Base-by-base conservation (phyloP, 2,113 vertebrate genomes). In the Madoqua kirkii region DNA sequence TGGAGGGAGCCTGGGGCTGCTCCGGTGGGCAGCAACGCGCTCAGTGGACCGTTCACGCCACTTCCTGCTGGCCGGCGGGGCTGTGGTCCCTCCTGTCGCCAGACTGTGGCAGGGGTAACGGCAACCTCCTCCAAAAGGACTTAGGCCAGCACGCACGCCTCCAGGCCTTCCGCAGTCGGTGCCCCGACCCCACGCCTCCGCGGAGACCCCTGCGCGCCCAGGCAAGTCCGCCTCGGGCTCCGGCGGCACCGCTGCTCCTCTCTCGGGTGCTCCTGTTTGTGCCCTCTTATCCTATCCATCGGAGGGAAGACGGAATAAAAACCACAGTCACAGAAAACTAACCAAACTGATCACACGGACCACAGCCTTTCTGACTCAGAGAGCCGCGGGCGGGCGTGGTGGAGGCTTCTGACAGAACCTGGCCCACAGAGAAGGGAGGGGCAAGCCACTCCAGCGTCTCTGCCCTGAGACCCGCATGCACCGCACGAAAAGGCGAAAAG, bases 311-410 rank as follows among this genome's bases (percentile, higher is more conserved):
- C n/a, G 9, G 64, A 0, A 21, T 5, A n/a, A 11, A 67, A 21
- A 11, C 64, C 64, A 36, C 17, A 36, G 1, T 67, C n/a, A 21
- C 64, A 67, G 33, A 11, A 67, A 21, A 21, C 33, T 1, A 36
- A 36, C 8, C 64, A 67, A 36, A n/a, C 64, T 21, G 64, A 11
- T 0, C 33, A 67, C 33, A 67, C 19, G n/a, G 64, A 21, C 17
- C 33, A 21, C n/a, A 36, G 64, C 64, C 64, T 67, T 2, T 21
- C n/a, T 36, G 5, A n/a, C 33, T n/a, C 62, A 21, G 4, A 0
- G 64, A 11, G 11, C 17, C 9, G 2, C 0, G 2, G 64, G 64
- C 4, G 9, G 33, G n/a, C 64, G 1, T 21, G n/a, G 17, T 10
- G 4, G n/a, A 67, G 64, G n/a, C 17, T 9, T 36, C 64, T 10